Base-by-base conservation (phyloP, 2,113 vertebrate genomes). In the Laterallus jamaicensis region DNA sequence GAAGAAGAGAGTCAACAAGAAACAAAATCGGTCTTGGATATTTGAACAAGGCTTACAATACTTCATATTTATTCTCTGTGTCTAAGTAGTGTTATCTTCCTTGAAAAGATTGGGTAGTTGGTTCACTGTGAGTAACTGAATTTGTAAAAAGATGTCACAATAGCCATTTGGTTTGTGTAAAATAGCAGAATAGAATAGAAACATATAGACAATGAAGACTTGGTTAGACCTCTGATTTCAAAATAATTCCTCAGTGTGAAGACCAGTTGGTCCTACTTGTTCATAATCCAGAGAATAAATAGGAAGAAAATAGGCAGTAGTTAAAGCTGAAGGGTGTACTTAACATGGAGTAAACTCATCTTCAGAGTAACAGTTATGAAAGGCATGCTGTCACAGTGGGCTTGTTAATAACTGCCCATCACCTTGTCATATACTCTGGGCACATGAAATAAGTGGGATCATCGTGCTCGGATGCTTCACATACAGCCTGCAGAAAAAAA, bases 41-140 rank as follows among this genome's bases (percentile, higher is more conserved):
- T 66, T 26, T 42, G 28, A 85, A 31, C 8, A 79, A 47, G 35
- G 11, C 28, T 79, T 59, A 55, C 0, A 0, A 11, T 9, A 9
- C 6, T 73, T 69, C 29, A 4, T 55, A 40, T 71, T 94, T 71
- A 49, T 40, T 63, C 22, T 59, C 15, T 29, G 6, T 31, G 5
- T 71, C 28, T 76, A 68, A 60, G n/a, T 32, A 78, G 8, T 10
- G 28, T n/a, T 59, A 73, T 40, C 29, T 16, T 64, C 25, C 20
- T 82, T 49, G 24, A 88, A 60, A 3, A 54, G 29, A 60, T 35
- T 64, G 17, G 18, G 20, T 52, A 22, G 1, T 22, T 79, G 5
- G 3, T 73, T 85, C 39, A 42, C n/a, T n/a, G 22, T 56, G 32
- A 79, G 11, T 25, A 90, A 9, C 6, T 8, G 6, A 25, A 39